Evolutionary conservation across 2,888 invertebrate genomes (phyloP).

Genomic region (Calameuta idolon): DNA sequence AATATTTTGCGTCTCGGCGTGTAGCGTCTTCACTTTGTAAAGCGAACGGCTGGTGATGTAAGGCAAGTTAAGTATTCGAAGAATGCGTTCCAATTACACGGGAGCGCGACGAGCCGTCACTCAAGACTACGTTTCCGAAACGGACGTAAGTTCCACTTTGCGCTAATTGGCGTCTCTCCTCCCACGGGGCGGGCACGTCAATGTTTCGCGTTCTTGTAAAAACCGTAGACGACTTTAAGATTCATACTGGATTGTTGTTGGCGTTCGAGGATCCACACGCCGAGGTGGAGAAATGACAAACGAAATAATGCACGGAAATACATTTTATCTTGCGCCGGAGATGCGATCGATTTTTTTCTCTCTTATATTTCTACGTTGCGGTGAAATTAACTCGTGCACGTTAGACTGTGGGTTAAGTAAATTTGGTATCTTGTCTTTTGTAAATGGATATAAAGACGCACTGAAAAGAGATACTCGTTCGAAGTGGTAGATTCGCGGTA

Average conservation of each 20-base stretch:
- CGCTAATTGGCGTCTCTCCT: slow-evolving; percentile 9
- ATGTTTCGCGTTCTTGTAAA: slow-evolving; percentile 3
- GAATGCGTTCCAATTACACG: slow-evolving; percentile 41
- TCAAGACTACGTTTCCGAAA: slow-evolving; percentile 22
- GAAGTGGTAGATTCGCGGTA: not conserved
- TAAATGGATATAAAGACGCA: not conserved
- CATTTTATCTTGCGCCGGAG: not conserved
- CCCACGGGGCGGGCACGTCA: not conserved
- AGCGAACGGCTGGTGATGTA: not conserved
- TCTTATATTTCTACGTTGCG: not conserved
- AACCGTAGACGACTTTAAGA: not conserved
- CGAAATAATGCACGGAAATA: not conserved
- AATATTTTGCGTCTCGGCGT: not conserved
- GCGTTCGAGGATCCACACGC: not conserved
- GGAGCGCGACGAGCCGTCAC: slow-evolving; percentile 33
- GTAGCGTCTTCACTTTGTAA: not conserved
- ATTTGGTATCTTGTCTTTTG: not conserved
- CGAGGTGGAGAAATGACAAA: not conserved
- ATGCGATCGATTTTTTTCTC: not conserved
- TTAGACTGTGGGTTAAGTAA: not conserved
- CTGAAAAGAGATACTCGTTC: not conserved
- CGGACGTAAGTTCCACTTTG: slow-evolving; percentile 13
- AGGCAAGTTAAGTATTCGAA: slow-evolving; percentile 27
- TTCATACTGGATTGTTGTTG: not conserved
- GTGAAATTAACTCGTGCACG: not conserved